A percentile compares a stretch with the other conserved stretches of the same genome.
Evolutionary conservation across 2,113 vertebrate species (phyloP).

Genomic region (Aegotheles bennettii): DNA sequence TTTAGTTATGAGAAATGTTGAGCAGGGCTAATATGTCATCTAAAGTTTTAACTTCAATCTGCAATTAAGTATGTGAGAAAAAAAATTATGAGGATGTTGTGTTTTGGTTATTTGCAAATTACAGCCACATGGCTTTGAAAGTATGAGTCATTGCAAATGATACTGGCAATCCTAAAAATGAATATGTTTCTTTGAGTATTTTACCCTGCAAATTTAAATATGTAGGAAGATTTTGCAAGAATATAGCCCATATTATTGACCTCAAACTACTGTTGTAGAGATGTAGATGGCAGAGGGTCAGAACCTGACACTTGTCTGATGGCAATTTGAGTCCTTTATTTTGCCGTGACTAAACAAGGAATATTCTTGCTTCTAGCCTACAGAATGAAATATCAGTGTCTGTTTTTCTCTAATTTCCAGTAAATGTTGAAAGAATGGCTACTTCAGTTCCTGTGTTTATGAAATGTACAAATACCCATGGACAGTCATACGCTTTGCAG

Average conservation of each 20-base stretch:
- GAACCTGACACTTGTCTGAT: neutral
- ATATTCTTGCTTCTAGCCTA: neutral
- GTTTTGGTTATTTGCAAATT: neutral
- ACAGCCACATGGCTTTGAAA: neutral
- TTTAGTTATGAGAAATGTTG: neutral
- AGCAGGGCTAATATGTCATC: accelerated
- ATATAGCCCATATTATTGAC: neutral
- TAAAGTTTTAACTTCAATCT: neutral
- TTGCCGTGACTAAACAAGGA: neutral
- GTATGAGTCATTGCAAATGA: neutral
- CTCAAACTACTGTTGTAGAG: neutral
- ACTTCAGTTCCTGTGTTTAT: neutral
- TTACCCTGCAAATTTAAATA: neutral
- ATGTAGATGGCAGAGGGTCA: neutral
- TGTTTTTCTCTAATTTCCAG: neutral
- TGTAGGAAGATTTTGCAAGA: neutral
- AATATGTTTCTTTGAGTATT: neutral
- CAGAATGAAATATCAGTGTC: neutral
- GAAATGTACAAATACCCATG: neutral
- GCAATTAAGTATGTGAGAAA: neutral
- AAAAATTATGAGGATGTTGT: neutral
- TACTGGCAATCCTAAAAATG: neutral
- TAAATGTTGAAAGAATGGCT: neutral
- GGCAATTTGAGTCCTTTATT: neutral
- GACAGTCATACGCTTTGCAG: neutral